Evolutionary conservation across 2,113 vertebrate genomes (phyloP).

Genomic region (Aptenodytes forsteri): DNA sequence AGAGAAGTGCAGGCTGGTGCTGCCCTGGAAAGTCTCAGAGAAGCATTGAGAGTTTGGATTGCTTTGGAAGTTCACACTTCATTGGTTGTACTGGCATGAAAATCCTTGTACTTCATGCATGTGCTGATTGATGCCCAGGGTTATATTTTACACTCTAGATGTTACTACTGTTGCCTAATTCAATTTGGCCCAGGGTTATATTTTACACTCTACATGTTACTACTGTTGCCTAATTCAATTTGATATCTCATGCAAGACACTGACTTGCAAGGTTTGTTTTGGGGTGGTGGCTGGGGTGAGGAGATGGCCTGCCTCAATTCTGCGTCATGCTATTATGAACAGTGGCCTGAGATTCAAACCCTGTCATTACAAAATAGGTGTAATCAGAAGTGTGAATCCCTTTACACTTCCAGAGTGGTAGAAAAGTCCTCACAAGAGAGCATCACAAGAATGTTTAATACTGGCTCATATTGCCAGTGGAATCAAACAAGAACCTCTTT

Average conservation of each 20-base stretch:
- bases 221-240: neutral
- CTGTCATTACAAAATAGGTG: neutral
- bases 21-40: neutral
- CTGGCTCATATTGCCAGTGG: neutral
- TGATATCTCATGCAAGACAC: neutral
- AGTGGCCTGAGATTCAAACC: neutral
- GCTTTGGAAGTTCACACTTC: neutral
- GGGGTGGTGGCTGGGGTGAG: neutral
- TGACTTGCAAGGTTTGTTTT: neutral
- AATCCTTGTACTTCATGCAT: neutral
- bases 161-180: neutral
- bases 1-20: neutral
- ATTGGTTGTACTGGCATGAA: neutral
- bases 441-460: neutral
- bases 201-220: neutral
- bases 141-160: neutral
- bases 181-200: neutral
- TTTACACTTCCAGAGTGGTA: neutral
- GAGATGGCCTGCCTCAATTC: neutral
- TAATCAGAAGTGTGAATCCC: neutral
- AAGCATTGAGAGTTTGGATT: neutral
- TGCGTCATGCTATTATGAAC: neutral
- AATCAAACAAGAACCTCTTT: neutral
- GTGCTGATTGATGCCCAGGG: neutral
- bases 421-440: neutral